These are phyloP conservation scores for Pelochelys cantorii DNA, from an alignment of 2,797 vertebrate genomes.

Conservation along the genomic window DNA sequence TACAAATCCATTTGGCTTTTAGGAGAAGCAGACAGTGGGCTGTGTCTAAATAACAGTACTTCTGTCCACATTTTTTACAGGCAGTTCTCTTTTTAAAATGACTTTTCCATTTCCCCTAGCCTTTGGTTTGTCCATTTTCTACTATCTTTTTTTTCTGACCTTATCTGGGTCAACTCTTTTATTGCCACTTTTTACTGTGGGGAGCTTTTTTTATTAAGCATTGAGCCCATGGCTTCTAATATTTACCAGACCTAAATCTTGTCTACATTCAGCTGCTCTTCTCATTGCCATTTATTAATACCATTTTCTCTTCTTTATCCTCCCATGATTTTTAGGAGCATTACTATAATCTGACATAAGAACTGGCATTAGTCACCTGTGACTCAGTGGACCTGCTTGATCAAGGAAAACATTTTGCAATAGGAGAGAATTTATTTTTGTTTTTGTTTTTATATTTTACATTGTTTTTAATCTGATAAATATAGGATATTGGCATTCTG, in stretches of 20 bases:
- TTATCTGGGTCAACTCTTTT: conserved; percentile 41
- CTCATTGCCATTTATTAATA: background rate
- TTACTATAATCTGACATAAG: background rate
- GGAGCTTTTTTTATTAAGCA: conserved; percentile 54
- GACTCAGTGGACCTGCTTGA: conserved; percentile 26
- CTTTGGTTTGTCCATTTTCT: conserved; percentile 36
- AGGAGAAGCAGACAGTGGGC: conserved; percentile 16
- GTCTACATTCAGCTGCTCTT: background rate
- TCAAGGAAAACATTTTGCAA: conserved; percentile 17
- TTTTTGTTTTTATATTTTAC: background rate
- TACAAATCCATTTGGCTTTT: conserved; percentile 20
- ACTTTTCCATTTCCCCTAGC: background rate
- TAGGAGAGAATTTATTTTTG: background rate
- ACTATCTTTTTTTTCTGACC: conserved; percentile 38
- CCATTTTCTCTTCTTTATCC: background rate
- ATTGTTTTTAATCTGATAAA: background rate
- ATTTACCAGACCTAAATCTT: conserved; percentile 58
- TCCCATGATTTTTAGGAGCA: conserved; percentile 36
- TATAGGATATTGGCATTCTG: background rate
- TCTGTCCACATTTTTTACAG: background rate
- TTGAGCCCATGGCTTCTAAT: conserved; percentile 37
- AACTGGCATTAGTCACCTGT: conserved; percentile 13
- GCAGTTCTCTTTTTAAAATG: background rate
- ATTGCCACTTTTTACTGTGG: conserved; percentile 22
- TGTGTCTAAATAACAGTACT: conserved; percentile 18